Base-by-base conservation (phyloP, 2,113 vertebrate species). In the Pterocles gutturalis region DNA sequence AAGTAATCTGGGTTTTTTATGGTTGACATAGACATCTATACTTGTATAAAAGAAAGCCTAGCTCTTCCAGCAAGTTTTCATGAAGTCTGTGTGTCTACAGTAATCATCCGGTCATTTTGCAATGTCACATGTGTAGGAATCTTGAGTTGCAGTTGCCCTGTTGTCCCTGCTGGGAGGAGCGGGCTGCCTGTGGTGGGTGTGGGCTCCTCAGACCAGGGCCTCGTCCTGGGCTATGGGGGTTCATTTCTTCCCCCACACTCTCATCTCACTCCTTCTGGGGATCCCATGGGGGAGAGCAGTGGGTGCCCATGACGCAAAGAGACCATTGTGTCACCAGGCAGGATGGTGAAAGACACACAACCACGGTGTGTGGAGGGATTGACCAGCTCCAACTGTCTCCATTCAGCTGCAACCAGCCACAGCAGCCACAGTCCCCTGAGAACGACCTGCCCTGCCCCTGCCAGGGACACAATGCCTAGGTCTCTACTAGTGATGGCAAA, bases 251-350 rank as follows among this genome's bases (percentile, higher is more conserved):
- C 38, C 38, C 38, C 38, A 41, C 38, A 41, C 38, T 41, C 38
- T 41, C 38, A 4, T 11, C 28, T 33, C 4, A 13, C 7, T 84
- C 17, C 8, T 94, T 13, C 29, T 48, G 16, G 13, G 16, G 1
- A 3, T 7, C 14, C 19, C 14, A 19, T 2, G 4, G 12, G 7
- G 9, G 12, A 76, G 16, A 9, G 10, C 10, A 53, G 24, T 0
- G 7, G 8, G 9, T 67, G n/a, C 24, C 9, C 4, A 3, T 62
- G n/a, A 61, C 5, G 9, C 31, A 31, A 75, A 76, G 20, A 41
- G 9, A 14, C 17, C 1, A 0, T 43, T 49, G 17, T 17, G n/a
- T n/a, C n/a, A n/a, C 57, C 57, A 12, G 7, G 17, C 28, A 16
- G 48, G 10, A n/a, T 3, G 4, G 25, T 55, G 17, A 26, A 13